Conservation (phyloP, 2,888 invertebrate genomes). For the Schizaphis graminum region DNA sequence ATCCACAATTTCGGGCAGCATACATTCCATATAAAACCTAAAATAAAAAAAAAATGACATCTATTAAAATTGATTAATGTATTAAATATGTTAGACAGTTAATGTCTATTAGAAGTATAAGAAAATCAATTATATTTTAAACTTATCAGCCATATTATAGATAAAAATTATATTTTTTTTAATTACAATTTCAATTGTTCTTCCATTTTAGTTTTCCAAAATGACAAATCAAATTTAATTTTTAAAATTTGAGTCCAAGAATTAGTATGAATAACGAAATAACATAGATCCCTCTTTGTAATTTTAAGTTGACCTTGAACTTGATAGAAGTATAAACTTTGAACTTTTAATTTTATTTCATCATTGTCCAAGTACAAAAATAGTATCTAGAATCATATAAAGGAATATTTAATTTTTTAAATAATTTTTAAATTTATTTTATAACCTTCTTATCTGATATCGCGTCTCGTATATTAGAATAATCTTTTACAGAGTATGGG, state of each 20-base stretch:
- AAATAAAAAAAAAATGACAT: background rate
- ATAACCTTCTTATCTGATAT: conserved; percentile 28
- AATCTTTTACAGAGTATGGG: background rate
- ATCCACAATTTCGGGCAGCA: background rate
- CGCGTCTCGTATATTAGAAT: conserved; percentile 29
- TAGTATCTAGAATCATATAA: background rate
- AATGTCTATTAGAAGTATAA: background rate
- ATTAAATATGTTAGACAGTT: background rate
- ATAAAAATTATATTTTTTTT: no score
- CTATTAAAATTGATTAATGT: background rate
- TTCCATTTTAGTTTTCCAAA: no score
- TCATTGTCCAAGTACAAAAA: conserved; percentile 9
- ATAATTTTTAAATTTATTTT: background rate
- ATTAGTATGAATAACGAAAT: no score
- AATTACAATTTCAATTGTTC: no score
- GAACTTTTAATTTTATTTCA: conserved; percentile 5
- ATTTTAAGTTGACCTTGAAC: conserved; percentile 9
- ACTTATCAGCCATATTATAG: no score
- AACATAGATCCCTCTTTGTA: conserved; percentile 1
- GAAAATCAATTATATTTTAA: background rate
- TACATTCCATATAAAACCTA: conserved; percentile 4
- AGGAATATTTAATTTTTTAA: background rate
- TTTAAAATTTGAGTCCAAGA: no score
- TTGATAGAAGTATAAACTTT: conserved; percentile 15
- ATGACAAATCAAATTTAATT: no score